phyloP scores from a whole-genome alignment of 2,797 vertebrate species.

The Alectoris magna region DNA sequence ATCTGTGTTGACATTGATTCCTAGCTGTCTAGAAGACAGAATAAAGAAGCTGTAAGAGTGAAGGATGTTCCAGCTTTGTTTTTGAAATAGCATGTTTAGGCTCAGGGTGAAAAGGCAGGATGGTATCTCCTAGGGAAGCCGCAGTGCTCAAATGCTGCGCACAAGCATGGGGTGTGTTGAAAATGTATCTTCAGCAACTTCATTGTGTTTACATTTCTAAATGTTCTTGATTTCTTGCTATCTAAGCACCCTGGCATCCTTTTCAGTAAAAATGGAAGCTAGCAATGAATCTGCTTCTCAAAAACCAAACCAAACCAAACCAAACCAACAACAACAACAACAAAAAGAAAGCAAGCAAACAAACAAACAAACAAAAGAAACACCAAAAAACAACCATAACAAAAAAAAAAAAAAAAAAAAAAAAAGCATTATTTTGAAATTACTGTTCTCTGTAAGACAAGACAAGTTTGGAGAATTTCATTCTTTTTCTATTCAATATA shows the following conservation, averaged over 20 bases:
- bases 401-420: too few relatives aligned
- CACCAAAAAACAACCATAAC: too few relatives aligned
- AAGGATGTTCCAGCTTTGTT: not conserved
- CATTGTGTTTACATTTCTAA: not conserved
- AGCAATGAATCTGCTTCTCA: not conserved
- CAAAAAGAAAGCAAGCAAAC: too few relatives aligned
- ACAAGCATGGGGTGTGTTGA: not conserved
- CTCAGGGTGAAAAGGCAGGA: not conserved
- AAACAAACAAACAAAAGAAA: too few relatives aligned
- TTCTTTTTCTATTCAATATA: not conserved
- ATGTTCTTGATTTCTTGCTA: not conserved
- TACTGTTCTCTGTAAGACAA: not conserved
- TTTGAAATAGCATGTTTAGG: not conserved
- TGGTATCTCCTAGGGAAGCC: not conserved
- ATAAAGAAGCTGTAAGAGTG: constrained; percentile 28
- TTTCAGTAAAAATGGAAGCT: not conserved
- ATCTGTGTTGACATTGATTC: constrained; percentile 20
- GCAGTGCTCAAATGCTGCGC: not conserved
- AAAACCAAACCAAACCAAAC: not conserved
- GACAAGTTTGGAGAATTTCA: not conserved
- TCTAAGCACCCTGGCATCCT: not conserved
- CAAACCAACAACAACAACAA: too few relatives aligned
- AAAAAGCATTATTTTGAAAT: not conserved
- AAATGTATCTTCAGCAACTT: not conserved
- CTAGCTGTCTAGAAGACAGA: constrained; percentile 5